Conservation (phyloP, 2,888 invertebrate species). For the Synergus gifuensis region DNA sequence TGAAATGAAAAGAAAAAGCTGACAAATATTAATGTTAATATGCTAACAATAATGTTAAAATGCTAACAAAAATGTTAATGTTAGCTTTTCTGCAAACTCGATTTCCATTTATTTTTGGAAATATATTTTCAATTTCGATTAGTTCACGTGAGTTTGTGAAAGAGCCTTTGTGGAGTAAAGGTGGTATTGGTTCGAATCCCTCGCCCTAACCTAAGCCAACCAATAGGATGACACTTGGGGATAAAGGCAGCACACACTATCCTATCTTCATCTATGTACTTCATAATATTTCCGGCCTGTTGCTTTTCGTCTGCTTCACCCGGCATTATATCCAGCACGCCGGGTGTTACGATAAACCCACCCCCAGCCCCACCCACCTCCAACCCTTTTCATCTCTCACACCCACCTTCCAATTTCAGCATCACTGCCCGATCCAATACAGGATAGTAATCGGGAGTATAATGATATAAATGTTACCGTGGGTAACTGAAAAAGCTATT, state of each 20-base stretch:
- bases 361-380: background rate
- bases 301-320: constrained; percentile 47
- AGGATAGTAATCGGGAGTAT: constrained; percentile 35
- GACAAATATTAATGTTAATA: too few relatives aligned
- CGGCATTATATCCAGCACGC: constrained; percentile 33
- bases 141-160: background rate
- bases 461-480: constrained; percentile 30
- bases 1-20: background rate
- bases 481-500: constrained; percentile 22
- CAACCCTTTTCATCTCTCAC: constrained; percentile 1
- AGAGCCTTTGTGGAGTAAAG: constrained; percentile 3
- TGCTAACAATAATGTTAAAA: too few relatives aligned
- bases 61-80: background rate
- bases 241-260: constrained; percentile 31
- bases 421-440: constrained; percentile 35
- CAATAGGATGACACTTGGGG: constrained; percentile 39
- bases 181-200: background rate
- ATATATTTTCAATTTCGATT: too few relatives aligned
- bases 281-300: constrained; percentile 55
- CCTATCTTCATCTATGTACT: constrained; percentile 55
- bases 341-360: constrained; percentile 42
- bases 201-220: constrained; percentile 36
- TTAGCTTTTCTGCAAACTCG: background rate
- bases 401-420: constrained; percentile 32
- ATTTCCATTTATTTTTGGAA: background rate